Percentiles rank a stretch among this genome's conserved stretches.
phyloP scores from a whole-genome alignment of 2,797 vertebrate species.

The Buphagus erythrorhynchus region DNA sequence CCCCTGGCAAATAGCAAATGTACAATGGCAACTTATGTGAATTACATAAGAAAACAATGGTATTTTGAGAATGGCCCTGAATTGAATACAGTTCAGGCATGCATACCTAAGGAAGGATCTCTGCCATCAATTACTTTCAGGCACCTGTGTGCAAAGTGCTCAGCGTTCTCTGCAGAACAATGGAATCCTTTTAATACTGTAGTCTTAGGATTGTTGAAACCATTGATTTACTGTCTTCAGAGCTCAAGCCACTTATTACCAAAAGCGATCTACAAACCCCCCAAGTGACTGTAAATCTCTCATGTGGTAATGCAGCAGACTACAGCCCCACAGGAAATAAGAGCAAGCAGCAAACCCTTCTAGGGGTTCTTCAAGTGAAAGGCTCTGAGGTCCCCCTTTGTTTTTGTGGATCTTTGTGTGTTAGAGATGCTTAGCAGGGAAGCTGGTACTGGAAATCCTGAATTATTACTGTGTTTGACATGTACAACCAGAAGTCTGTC shows the following conservation, averaged over 20 bases:
- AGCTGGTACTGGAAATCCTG: neutral
- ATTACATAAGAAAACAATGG: constrained; percentile 58
- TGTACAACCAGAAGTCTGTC: neutral
- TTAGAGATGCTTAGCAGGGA: neutral
- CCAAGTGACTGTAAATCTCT: neutral
- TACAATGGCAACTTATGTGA: constrained; percentile 24
- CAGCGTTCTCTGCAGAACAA: constrained; percentile 21
- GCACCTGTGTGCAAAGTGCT: constrained; percentile 60
- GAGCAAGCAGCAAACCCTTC: neutral
- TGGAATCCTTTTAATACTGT: constrained; percentile 38
- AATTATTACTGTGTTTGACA: neutral
- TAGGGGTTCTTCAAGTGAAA: neutral
- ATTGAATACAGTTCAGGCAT: constrained; percentile 44
- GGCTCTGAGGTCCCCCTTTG: neutral
- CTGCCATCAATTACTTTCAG: constrained; percentile 37
- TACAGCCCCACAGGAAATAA: neutral
- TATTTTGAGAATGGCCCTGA: constrained; percentile 35
- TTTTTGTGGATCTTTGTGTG: neutral
- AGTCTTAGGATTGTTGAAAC: constrained; percentile 2
- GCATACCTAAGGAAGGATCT: constrained; percentile 52
- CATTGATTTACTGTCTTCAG: constrained; percentile 29
- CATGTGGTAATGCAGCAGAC: neutral
- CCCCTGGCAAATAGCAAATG: neutral
- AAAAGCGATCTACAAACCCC: neutral
- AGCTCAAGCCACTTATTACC: neutral